Evolutionary conservation across 1,140 invertebrate species (phyloP).

Genomic region (Neodiprion lecontei): DNA sequence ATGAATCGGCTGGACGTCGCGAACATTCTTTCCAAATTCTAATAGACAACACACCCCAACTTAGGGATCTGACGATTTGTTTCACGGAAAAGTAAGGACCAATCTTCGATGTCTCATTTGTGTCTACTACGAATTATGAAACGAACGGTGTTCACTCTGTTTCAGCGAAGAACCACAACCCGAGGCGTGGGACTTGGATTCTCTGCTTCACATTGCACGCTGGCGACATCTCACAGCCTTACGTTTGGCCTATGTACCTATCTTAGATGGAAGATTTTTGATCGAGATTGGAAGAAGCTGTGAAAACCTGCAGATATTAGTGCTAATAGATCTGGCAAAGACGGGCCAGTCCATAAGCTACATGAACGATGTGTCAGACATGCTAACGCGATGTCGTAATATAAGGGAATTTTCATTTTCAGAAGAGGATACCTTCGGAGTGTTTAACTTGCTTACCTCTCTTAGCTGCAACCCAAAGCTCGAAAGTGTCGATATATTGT

Average conservation of each 20-base stretch:
- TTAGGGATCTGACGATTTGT: neutral
- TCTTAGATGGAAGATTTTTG: neutral
- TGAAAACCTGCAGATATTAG: too few species aligned
- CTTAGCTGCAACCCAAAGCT: too few species aligned
- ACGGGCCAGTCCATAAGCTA: too few species aligned
- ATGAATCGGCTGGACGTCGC: neutral
- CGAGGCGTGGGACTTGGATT: neutral
- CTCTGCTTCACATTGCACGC: neutral
- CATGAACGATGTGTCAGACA: too few species aligned
- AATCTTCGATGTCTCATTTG: neutral
- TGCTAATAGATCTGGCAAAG: too few species aligned
- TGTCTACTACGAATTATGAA: neutral
- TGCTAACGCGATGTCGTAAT: too few species aligned
- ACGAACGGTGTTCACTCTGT: neutral
- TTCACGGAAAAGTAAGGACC: neutral
- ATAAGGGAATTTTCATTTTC: too few species aligned
- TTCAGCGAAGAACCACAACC: neutral
- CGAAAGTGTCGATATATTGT: too few species aligned
- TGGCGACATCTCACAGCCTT: neutral
- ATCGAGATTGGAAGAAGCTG: neutral
- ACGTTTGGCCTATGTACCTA: neutral
- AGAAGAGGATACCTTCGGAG: too few species aligned
- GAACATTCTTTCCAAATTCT: neutral
- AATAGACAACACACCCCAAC: neutral
- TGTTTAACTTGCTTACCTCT: too few species aligned